Conservation (phyloP, 1,140 invertebrate genomes). For the Ladona fulva region DNA sequence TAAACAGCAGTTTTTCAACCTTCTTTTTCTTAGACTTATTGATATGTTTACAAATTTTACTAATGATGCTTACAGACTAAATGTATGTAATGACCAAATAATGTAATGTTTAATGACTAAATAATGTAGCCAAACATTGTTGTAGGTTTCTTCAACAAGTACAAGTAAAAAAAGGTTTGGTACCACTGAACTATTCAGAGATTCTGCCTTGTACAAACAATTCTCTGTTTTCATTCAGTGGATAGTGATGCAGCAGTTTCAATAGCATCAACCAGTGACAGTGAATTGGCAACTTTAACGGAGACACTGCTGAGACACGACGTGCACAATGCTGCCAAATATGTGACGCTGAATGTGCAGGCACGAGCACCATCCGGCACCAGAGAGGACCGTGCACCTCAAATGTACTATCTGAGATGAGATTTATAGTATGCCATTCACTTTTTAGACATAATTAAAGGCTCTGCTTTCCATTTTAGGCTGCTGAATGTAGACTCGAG, state of each 20-base stretch:
- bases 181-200: too few species aligned
- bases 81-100: too few species aligned
- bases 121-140: too few species aligned
- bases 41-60: too few species aligned
- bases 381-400: slow-evolving; percentile 55
- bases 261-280: slow-evolving; percentile 33
- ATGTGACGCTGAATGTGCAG: slow-evolving; percentile 59
- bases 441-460: slow-evolving; percentile 1
- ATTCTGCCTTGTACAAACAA: too few species aligned
- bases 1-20: too few species aligned
- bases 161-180: too few species aligned
- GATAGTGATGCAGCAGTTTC: background rate
- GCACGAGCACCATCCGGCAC: slow-evolving; percentile 56
- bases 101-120: too few species aligned
- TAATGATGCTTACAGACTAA: too few species aligned
- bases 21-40: too few species aligned
- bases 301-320: slow-evolving; percentile 63
- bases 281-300: slow-evolving; percentile 54
- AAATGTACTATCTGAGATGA: background rate
- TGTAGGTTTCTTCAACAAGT: too few species aligned
- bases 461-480: slow-evolving; percentile 34
- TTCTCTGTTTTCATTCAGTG: too few species aligned
- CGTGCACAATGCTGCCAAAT: slow-evolving; percentile 54
- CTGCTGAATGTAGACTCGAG: slow-evolving; percentile 48
- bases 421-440: background rate